Conservation (phyloP, 2,113 vertebrate species). For the Elephantulus edwardii region DNA sequence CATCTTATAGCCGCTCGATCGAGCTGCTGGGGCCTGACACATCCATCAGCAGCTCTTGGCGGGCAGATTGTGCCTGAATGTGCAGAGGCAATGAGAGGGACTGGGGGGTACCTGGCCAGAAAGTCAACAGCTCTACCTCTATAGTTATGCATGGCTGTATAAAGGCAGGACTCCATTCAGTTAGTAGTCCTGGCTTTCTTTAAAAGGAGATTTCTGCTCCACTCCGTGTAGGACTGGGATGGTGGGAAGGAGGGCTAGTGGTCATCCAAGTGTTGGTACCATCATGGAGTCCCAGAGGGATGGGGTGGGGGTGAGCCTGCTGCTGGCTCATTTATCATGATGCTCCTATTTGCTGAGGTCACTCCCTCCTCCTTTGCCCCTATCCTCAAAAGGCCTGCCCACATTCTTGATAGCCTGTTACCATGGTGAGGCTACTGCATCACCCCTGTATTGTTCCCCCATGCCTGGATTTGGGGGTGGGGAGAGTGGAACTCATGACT, state of each 20-base stretch:
- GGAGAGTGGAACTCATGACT: constrained; percentile 72
- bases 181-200: background rate
- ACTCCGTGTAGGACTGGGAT: background rate
- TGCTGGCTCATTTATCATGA: constrained; percentile 87
- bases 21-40: constrained; percentile 73
- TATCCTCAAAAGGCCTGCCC: constrained; percentile 79
- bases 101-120: constrained; percentile 32
- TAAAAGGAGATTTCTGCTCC: background rate
- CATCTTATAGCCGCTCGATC: constrained; percentile 78
- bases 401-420: constrained; percentile 86
- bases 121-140: constrained; percentile 34
- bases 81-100: background rate
- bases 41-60: constrained; percentile 70
- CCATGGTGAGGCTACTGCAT: constrained; percentile 86
- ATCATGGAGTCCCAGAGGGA: constrained; percentile 74
- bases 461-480: constrained; percentile 78
- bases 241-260: constrained; percentile 37
- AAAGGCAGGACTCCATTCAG: constrained; percentile 8
- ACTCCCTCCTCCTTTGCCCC: constrained; percentile 81
- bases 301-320: constrained; percentile 71
- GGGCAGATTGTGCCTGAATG: constrained; percentile 10
- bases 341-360: constrained; percentile 87
- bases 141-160: background rate
- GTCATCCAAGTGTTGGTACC: constrained; percentile 76
- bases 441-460: constrained; percentile 82